Evolutionary conservation across 2,113 vertebrate genomes (phyloP), one percentile per base, ranked within the genome.

Genomic region (Nothocercus julius): DNA sequence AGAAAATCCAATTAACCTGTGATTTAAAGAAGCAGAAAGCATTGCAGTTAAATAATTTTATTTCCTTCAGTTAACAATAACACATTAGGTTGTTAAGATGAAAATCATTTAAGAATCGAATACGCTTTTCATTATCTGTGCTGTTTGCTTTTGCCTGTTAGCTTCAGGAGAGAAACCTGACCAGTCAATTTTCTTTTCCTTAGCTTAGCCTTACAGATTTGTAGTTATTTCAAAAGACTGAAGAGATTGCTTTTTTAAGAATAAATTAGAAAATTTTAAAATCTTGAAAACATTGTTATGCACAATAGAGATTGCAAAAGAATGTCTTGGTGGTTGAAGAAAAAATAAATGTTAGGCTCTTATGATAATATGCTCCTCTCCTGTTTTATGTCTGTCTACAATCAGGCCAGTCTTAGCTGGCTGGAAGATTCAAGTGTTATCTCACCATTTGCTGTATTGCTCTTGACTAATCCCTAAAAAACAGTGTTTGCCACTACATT

Each of bases 1-100:
- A 87, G 77, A 90, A 95, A 92, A 94, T 93, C 34, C 62, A 91
- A 87, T 93, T 92, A 93, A 82, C 9, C 7, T 54, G 44, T 69
- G 78, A 79, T 85, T 87, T 94, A 69, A 91, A 89, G 66, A 93
- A 54, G 20, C 69, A 40, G 47, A 78, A 91, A 92, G 62, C 10
- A 53, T 5, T 82, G 49, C 28, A 89, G n/a, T 74, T 89, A 85
- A 87, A 92, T 89, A 81, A 94, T 74, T 84, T 87, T 87, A 80
- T 93, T 85, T 92, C 18, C 36, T 67, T 85, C 75, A 34, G 62
- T 87, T 94, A 93, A 91, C 62, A 94, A 82, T 89, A 92, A 76
- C 58, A 91, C 53, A 82, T 82, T 68, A 84, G 3, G 24, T 76
- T 87, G 62, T 68, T 93, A 91, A 24, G 36, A 92, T 69, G 32